phyloP scores from a whole-genome alignment of 2,888 invertebrate species.

The Leistus spinibarbis region DNA sequence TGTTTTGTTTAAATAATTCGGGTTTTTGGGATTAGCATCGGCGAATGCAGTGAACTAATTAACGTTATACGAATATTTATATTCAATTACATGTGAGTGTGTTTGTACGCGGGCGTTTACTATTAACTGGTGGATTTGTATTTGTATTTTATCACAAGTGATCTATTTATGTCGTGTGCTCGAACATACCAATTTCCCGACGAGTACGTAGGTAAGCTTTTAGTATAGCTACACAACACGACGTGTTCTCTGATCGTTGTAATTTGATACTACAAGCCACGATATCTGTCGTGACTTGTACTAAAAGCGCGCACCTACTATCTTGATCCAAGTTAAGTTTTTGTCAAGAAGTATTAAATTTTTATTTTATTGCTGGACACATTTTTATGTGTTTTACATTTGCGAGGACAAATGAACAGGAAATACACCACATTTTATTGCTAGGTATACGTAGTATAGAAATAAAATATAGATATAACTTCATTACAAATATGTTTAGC shows the following conservation, averaged over 20 bases:
- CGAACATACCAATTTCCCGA: not conserved
- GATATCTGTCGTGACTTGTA: not conserved
- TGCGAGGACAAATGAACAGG: too few species aligned
- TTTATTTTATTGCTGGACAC: conserved; percentile 7
- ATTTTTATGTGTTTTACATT: conserved; percentile 10
- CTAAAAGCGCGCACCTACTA: not conserved
- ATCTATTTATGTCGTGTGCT: not conserved
- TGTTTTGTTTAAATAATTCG: conserved; percentile 27
- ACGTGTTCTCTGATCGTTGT: conserved; percentile 2
- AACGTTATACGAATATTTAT: conserved; percentile 38
- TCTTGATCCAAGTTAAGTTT: not conserved
- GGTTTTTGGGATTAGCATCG: conserved; percentile 26
- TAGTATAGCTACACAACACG: not conserved
- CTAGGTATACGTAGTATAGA: too few species aligned
- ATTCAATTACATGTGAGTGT: conserved; percentile 26
- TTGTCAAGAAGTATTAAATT: not conserved
- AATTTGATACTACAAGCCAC: not conserved
- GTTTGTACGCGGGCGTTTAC: conserved; percentile 14
- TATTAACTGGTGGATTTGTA: conserved; percentile 24
- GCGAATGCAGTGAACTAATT: conserved; percentile 30
- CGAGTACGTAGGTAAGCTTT: not conserved
- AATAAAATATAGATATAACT: too few species aligned
- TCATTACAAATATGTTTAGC: too few species aligned
- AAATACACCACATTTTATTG: too few species aligned
- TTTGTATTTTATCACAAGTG: conserved; percentile 23